Percentiles rank a stretch among this genome's conserved stretches.
These are phyloP conservation scores for Carcina quercana DNA, from an alignment of 2,888 invertebrate species.

Conservation along the genomic window DNA sequence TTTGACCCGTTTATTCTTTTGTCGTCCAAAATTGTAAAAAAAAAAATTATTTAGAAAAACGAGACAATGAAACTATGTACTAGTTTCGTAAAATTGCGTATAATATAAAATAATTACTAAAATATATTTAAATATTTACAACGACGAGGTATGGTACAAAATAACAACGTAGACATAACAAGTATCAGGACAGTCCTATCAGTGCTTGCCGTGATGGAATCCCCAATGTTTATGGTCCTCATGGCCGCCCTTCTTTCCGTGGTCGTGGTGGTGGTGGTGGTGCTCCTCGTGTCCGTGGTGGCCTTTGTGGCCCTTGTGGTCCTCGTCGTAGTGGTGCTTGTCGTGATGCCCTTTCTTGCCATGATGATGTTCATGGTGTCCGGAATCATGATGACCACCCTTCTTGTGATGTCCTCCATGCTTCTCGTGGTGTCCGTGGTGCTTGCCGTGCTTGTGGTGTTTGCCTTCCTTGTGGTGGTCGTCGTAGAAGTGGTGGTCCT, in stretches of 20 bases:
- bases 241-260: slow-evolving; percentile 86
- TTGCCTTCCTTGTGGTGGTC: slow-evolving; percentile 89
- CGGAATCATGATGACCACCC: slow-evolving; percentile 85
- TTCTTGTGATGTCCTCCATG: slow-evolving; percentile 87
- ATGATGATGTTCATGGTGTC: slow-evolving; percentile 83
- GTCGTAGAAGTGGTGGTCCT: slow-evolving; percentile 92
- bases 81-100: too few species aligned
- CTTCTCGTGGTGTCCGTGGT: slow-evolving; percentile 84
- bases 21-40: not conserved
- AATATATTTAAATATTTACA: slow-evolving; percentile 52
- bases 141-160: slow-evolving; percentile 37
- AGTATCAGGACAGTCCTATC: slow-evolving; percentile 39
- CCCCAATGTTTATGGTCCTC: slow-evolving; percentile 85
- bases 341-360: slow-evolving; percentile 88
- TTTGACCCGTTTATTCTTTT: slow-evolving; percentile 7
- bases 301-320: slow-evolving; percentile 86
- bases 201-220: slow-evolving; percentile 75
- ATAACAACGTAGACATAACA: slow-evolving; percentile 41
- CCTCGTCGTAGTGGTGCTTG: slow-evolving; percentile 87
- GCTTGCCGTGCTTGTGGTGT: slow-evolving; percentile 86
- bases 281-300: slow-evolving; percentile 85
- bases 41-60: too few species aligned
- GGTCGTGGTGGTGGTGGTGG: slow-evolving; percentile 82
- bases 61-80: too few species aligned
- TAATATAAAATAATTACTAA: too few species aligned